Conservation (phyloP, 2,797 vertebrate species). For the Channallabes apus region DNA sequence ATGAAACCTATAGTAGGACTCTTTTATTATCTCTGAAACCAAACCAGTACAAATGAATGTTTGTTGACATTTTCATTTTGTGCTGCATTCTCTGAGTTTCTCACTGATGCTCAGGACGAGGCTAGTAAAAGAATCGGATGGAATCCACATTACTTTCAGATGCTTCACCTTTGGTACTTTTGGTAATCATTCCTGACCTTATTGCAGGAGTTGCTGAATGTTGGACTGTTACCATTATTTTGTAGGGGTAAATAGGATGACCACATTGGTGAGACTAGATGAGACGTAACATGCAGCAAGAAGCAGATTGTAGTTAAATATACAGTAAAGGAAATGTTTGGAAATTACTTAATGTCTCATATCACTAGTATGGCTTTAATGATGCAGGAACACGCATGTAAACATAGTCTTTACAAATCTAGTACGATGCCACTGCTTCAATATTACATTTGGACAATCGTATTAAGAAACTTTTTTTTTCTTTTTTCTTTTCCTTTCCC, state of each 20-base stretch:
- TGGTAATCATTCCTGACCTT: conserved; percentile 17
- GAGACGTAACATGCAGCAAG: neutral
- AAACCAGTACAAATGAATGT: neutral
- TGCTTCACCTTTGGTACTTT: neutral
- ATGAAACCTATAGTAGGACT: neutral
- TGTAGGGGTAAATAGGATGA: neutral
- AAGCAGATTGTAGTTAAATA: neutral
- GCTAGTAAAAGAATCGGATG: neutral
- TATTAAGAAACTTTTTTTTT: neutral
- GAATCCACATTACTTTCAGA: neutral
- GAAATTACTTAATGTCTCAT: neutral
- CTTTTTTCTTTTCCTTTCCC: neutral
- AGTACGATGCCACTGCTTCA: neutral
- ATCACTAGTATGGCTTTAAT: conserved; percentile 16
- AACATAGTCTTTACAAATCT: neutral
- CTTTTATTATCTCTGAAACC: neutral
- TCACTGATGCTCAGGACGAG: neutral
- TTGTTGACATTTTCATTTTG: no score
- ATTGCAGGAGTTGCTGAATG: neutral
- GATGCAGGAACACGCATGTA: neutral
- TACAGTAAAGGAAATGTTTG: neutral
- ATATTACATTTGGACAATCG: neutral
- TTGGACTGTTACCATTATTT: conserved; percentile 20
- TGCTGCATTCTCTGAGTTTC: neutral
- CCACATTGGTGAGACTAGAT: neutral